Conservation (phyloP, 2,797 vertebrate species). For the Florisuga fusca region DNA sequence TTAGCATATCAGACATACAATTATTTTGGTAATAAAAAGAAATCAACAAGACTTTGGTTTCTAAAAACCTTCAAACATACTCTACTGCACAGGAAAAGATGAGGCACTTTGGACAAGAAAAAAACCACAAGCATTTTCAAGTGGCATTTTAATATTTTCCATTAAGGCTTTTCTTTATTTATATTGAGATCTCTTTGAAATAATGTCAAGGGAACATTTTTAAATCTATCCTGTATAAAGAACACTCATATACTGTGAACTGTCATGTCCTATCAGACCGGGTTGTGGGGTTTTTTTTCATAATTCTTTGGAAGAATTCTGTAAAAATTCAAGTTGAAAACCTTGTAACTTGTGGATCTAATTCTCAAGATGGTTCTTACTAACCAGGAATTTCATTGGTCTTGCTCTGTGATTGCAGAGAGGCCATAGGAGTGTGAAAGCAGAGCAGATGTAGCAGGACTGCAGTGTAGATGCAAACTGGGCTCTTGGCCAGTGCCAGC, state of each 20-base stretch:
- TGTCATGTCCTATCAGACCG: neutral
- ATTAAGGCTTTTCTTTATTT: neutral
- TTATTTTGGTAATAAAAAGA: constrained; percentile 12
- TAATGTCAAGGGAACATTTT: neutral
- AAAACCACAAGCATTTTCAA: neutral
- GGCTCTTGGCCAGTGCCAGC: neutral
- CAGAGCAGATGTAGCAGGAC: neutral
- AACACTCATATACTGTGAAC: neutral
- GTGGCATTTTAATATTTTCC: neutral
- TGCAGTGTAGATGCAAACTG: neutral
- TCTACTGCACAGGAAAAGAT: neutral
- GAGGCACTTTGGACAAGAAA: neutral
- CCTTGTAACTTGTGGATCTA: neutral
- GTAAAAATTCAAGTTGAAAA: neutral
- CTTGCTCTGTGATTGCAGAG: neutral
- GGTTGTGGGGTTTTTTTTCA: accelerated
- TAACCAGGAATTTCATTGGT: neutral
- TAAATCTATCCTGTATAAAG: neutral
- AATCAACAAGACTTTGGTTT: neutral
- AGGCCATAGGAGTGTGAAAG: neutral
- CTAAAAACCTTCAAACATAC: neutral
- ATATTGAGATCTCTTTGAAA: neutral
- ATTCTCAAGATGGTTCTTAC: neutral
- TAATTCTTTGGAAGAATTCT: neutral
- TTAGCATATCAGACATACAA: neutral